phyloP scores from a whole-genome alignment of 2,888 invertebrate species.

The Cephus spinipes region DNA sequence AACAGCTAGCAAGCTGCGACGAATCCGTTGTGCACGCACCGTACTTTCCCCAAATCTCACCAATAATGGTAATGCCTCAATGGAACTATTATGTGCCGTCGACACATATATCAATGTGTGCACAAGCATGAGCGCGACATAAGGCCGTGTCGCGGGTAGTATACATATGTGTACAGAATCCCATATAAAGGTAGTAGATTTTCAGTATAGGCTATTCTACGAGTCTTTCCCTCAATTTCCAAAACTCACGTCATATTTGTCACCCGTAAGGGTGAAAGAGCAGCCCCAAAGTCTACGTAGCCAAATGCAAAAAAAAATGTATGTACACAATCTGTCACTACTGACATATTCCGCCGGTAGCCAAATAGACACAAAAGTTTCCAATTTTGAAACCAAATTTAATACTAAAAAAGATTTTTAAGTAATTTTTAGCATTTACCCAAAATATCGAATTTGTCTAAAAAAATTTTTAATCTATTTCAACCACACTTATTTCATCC shows the following conservation, averaged over 20 bases:
- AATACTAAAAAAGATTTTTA: neutral
- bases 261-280: neutral
- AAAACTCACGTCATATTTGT: neutral
- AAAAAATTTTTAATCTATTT: neutral
- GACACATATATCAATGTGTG: constrained; percentile 56
- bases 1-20: constrained; percentile 64
- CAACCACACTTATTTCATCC: constrained; percentile 49
- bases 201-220: neutral
- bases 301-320: neutral
- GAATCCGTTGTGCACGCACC: constrained; percentile 61
- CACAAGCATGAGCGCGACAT: constrained; percentile 47
- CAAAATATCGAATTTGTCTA: too few species aligned
- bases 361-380: too few species aligned
- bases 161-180: neutral
- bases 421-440: neutral
- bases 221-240: neutral
- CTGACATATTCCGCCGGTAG: neutral
- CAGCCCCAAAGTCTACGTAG: neutral
- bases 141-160: constrained; percentile 29
- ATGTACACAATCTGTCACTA: neutral
- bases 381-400: neutral
- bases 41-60: constrained; percentile 64
- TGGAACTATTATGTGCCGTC: constrained; percentile 52
- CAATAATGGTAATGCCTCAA: constrained; percentile 62
- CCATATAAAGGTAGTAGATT: neutral